Conservation (phyloP, 2,113 vertebrate species). For the Monarcha castaneiventris region DNA sequence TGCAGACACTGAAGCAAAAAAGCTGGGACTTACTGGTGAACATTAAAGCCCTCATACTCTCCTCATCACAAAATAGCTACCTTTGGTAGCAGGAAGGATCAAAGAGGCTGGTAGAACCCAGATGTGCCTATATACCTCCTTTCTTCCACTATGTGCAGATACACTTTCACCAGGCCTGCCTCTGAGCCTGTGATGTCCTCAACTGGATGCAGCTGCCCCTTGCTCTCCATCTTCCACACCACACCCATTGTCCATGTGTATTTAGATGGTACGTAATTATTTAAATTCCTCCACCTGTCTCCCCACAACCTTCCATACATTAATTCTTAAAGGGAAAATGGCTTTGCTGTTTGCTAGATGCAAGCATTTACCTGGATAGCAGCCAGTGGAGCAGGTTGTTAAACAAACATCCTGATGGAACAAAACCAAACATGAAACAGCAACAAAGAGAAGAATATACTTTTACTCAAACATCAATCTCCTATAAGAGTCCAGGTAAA, state of each 20-base stretch:
- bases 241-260: neutral
- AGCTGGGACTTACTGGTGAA: neutral
- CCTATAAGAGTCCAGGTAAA: neutral
- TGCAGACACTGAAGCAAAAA: neutral
- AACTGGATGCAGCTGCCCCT: neutral
- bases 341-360: neutral
- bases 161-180: neutral
- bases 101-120: neutral
- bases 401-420: neutral
- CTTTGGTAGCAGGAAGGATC: neutral
- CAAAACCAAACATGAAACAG: neutral
- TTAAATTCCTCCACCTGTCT: neutral
- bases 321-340: neutral
- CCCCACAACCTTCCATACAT: neutral
- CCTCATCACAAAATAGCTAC: neutral
- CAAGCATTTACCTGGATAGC: neutral
- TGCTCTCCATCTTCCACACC: neutral
- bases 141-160: neutral
- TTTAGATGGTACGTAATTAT: neutral
- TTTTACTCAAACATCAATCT: neutral
- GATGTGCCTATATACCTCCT: neutral
- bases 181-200: neutral
- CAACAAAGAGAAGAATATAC: neutral
- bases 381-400: neutral
- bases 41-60: neutral